These are phyloP conservation scores for Acleris holmiana DNA, from an alignment of 2,888 invertebrate species.

Conservation along the genomic window DNA sequence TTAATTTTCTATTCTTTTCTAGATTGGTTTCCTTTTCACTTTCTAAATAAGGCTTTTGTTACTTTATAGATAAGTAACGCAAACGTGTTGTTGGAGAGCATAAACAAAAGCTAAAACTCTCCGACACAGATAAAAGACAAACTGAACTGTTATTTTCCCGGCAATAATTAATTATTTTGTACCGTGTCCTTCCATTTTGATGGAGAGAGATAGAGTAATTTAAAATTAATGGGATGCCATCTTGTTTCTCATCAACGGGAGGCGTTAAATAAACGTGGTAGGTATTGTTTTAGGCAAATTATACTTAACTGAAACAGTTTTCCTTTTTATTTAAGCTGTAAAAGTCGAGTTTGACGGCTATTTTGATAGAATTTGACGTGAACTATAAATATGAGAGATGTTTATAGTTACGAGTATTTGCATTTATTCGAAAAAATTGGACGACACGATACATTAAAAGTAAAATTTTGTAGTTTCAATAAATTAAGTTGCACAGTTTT, in stretches of 20 bases:
- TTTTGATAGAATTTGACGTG: constrained; percentile 8
- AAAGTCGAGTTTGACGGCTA: constrained; percentile 7
- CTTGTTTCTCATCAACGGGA: constrained; percentile 64
- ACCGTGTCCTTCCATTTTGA: constrained; percentile 61
- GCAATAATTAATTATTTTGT: constrained; percentile 67
- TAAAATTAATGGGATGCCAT: constrained; percentile 68
- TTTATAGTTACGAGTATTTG: background rate
- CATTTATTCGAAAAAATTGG: background rate
- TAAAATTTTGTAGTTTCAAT: too few species aligned
- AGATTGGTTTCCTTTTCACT: too few species aligned
- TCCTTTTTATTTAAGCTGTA: constrained; percentile 28
- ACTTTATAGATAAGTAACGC: too few species aligned
- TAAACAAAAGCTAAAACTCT: background rate
- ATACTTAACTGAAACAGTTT: constrained; percentile 32
- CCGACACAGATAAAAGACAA: constrained; percentile 26
- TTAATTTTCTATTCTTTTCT: too few species aligned
- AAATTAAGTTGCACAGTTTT: too few species aligned
- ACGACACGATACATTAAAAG: too few species aligned
- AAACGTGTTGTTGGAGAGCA: too few species aligned
- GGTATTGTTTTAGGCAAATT: constrained; percentile 32
- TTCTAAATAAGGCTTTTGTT: too few species aligned
- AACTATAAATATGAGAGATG: too few species aligned
- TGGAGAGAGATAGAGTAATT: constrained; percentile 66
- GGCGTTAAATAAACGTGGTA: constrained; percentile 60
- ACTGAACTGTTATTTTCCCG: constrained; percentile 50